These are phyloP conservation scores for Typhlichthys eigenmanni DNA, from an alignment of 2,797 vertebrate species.

Conservation along the genomic window DNA sequence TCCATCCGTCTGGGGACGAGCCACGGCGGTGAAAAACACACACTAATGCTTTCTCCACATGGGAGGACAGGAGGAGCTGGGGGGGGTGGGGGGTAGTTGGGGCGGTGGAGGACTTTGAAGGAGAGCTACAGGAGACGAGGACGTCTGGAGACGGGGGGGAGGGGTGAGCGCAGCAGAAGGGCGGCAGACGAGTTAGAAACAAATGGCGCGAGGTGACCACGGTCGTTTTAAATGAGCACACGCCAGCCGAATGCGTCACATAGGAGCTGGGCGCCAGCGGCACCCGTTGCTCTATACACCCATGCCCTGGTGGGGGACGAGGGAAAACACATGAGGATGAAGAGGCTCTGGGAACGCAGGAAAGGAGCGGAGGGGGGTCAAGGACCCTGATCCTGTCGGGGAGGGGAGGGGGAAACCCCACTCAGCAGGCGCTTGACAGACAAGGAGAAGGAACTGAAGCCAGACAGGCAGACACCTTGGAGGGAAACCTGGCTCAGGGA, in stretches of 20 bases:
- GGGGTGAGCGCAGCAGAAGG: not conserved
- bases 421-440: constrained; percentile 36
- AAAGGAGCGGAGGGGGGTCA: constrained; percentile 4
- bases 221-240: constrained; percentile 12
- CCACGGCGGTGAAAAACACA: constrained; percentile 8
- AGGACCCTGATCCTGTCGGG: constrained; percentile 39
- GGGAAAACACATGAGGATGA: constrained; percentile 10
- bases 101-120: constrained; percentile 18
- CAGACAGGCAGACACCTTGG: constrained; percentile 25
- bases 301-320: constrained; percentile 10
- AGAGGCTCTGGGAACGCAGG: constrained; percentile 28
- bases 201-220: constrained; percentile 7
- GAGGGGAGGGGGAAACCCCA: constrained; percentile 38
- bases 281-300: constrained; percentile 28
- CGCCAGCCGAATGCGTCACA: not conserved
- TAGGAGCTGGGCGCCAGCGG: constrained; percentile 30
- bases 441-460: constrained; percentile 26
- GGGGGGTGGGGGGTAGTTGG: constrained; percentile 7
- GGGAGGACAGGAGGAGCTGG: constrained; percentile 32
- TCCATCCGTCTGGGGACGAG: not conserved
- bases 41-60: constrained; percentile 63
- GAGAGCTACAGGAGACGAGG: not conserved
- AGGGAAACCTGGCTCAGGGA: constrained; percentile 20
- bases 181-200: constrained; percentile 13
- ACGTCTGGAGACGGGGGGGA: not conserved